Evolutionary conservation across 2,113 vertebrate genomes (phyloP).

Genomic region (Cottus gobio): DNA sequence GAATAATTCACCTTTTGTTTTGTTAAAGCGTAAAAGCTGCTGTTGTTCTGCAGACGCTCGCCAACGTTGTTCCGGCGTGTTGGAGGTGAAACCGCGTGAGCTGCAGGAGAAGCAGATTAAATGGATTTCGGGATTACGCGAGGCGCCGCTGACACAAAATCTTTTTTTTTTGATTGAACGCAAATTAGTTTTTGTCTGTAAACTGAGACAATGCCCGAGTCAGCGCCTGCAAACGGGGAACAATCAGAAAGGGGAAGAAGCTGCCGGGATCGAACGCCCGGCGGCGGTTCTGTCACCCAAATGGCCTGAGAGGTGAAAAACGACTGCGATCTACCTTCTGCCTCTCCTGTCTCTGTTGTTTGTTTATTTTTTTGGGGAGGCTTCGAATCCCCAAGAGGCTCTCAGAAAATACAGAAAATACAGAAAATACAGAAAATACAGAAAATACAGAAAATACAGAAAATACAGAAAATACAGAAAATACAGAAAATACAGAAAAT

Average conservation of each 20-base stretch:
- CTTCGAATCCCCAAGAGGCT: neutral
- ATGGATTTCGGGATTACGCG: conserved; percentile 15
- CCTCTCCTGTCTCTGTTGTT: neutral
- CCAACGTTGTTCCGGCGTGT: neutral
- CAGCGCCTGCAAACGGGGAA: neutral
- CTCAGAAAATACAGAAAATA: conserved; percentile 13
- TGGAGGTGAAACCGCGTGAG: neutral
- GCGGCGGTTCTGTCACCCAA: conserved; percentile 16
- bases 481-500: too few species aligned
- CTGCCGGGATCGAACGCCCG: conserved; percentile 7
- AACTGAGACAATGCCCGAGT: conserved; percentile 29
- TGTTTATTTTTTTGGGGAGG: neutral
- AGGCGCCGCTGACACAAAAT: neutral
- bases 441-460: too few species aligned
- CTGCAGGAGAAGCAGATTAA: neutral
- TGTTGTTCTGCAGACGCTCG: conserved; percentile 12
- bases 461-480: too few species aligned
- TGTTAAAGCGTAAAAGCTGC: conserved; percentile 40
- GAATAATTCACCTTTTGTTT: conserved; percentile 62
- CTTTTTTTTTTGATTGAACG: conserved; percentile 20
- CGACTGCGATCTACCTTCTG: conserved; percentile 15
- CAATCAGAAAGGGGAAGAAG: conserved; percentile 1
- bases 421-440: too few species aligned
- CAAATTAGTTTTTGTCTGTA: conserved; percentile 22
- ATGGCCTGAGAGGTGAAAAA: conserved; percentile 11